phyloP scores from a whole-genome alignment of 2,113 vertebrate genomes.

The Onychostruthus taczanowskii region DNA sequence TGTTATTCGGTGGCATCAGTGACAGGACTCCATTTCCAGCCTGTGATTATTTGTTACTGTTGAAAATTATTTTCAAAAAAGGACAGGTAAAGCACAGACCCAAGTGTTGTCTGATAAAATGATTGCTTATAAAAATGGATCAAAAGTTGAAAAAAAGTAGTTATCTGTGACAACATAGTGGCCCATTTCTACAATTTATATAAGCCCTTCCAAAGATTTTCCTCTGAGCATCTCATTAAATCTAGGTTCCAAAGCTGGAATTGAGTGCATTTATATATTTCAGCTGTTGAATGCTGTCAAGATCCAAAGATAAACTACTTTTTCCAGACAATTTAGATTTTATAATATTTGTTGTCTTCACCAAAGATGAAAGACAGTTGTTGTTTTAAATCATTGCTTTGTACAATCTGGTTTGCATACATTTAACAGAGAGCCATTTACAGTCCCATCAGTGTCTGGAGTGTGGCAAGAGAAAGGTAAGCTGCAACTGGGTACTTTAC shows the following conservation, averaged over 20 bases:
- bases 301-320: constrained; percentile 50
- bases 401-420: constrained; percentile 56
- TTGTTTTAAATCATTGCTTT: constrained; percentile 58
- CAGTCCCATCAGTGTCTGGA: background rate
- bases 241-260: constrained; percentile 33
- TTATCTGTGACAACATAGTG: constrained; percentile 19
- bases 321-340: constrained; percentile 58
- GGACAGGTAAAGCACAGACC: background rate
- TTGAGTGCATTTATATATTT: constrained; percentile 44
- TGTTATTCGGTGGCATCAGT: background rate
- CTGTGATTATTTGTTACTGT: background rate
- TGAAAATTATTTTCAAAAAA: constrained; percentile 32
- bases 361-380: constrained; percentile 50
- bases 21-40: background rate
- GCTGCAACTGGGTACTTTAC: background rate
- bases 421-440: constrained; percentile 36
- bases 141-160: constrained; percentile 26
- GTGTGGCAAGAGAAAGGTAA: background rate
- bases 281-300: constrained; percentile 41
- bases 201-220: constrained; percentile 8
- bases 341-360: constrained; percentile 57
- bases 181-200: constrained; percentile 46
- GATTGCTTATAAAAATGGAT: constrained; percentile 38
- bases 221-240: constrained; percentile 55
- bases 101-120: constrained; percentile 1